These are phyloP conservation scores for Melanostoma scalare DNA, from an alignment of 2,888 invertebrate species.

Conservation along the genomic window DNA sequence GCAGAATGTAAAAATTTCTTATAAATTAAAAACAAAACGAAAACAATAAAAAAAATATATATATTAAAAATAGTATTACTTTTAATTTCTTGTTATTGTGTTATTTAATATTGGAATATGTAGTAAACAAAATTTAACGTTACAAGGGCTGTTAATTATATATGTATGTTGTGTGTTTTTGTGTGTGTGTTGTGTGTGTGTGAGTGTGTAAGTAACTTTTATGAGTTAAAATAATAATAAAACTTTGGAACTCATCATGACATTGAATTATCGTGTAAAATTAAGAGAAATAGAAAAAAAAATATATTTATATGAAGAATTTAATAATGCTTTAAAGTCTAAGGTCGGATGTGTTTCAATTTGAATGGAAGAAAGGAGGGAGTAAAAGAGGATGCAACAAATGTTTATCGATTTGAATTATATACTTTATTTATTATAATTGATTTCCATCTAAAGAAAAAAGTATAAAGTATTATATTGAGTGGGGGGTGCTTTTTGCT, in stretches of 20 bases:
- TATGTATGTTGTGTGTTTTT: background rate
- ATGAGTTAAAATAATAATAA: background rate
- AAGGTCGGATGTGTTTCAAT: background rate
- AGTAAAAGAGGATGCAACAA: conserved; percentile 41
- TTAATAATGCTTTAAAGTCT: background rate
- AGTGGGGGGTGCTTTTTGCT: conserved; percentile 63
- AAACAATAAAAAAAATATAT: conserved; percentile 53
- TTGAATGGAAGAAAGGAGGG: conserved; percentile 19
- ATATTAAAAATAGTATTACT: conserved; percentile 66
- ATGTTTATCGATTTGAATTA: conserved; percentile 42
- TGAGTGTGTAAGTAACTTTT: conserved; percentile 17
- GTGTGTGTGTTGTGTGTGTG: conserved; percentile 28
- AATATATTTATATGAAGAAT: background rate
- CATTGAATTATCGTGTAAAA: background rate
- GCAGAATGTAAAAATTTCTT: conserved; percentile 67
- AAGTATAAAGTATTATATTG: conserved; percentile 65
- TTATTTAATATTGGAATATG: conserved; percentile 59
- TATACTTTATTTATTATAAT: conserved; percentile 51
- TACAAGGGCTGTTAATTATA: conserved; percentile 36
- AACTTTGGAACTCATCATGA: conserved; percentile 4
- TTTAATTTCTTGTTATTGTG: conserved; percentile 47
- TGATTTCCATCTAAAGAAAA: conserved; percentile 59
- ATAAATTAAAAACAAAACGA: conserved; percentile 58
- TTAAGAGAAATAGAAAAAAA: too few relatives aligned
- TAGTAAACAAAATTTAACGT: conserved; percentile 61